These are phyloP conservation scores for Thalassoma bifasciatum DNA, from an alignment of 2,113 vertebrate species.

Conservation along the genomic window DNA sequence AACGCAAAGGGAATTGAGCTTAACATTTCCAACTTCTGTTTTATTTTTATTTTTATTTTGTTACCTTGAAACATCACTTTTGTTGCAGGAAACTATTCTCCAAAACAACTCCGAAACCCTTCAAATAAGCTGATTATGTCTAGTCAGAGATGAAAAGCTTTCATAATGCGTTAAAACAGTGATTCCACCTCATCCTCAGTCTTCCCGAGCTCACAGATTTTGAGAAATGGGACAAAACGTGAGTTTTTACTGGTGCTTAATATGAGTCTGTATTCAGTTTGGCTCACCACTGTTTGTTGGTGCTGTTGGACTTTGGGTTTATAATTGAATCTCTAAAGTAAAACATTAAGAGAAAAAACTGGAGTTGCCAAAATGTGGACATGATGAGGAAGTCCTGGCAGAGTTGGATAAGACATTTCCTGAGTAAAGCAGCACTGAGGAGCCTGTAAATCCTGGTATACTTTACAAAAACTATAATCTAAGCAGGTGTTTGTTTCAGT, in stretches of 20 bases:
- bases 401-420: neutral
- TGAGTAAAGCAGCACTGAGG: neutral
- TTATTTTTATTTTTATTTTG: conserved; percentile 19
- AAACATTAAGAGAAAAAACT: conserved; percentile 1
- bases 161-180: neutral
- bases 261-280: neutral
- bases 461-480: too few relatives aligned
- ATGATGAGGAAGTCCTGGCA: neutral
- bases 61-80: neutral
- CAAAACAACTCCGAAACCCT: neutral
- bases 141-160: neutral
- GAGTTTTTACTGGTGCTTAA: conserved; percentile 24
- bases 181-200: conserved; percentile 30
- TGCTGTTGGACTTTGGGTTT: conserved; percentile 19
- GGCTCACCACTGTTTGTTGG: neutral
- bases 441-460: neutral
- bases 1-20: conserved; percentile 39
- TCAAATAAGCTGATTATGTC: neutral
- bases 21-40: conserved; percentile 4
- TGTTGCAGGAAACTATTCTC: conserved; percentile 18
- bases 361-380: neutral
- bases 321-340: neutral
- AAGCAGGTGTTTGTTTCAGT: too few relatives aligned
- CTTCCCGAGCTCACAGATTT: conserved; percentile 45
- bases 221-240: neutral